Evolutionary conservation across 1,140 invertebrate species (phyloP).

Genomic region (Amphibalanus amphitrite): DNA sequence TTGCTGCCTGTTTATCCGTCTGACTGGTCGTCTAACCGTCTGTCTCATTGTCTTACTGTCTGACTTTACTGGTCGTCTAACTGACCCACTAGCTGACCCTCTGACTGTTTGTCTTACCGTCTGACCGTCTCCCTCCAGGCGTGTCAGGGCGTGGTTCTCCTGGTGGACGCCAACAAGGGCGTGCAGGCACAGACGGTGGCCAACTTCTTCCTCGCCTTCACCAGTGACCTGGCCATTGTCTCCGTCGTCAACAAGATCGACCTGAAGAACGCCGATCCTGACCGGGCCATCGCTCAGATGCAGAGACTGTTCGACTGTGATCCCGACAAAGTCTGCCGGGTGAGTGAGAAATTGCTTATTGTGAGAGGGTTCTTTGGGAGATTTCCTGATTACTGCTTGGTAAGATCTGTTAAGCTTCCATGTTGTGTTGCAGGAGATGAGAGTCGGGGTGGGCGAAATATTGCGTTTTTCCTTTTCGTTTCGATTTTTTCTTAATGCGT

Average conservation of each 20-base stretch:
- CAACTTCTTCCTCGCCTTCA: conserved; percentile 84
- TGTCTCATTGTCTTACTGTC: too few species aligned
- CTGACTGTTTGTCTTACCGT: neutral
- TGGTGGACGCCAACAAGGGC: conserved; percentile 88
- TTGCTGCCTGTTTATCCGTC: too few species aligned
- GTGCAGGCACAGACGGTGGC: conserved; percentile 96
- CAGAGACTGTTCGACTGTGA: conserved; percentile 69
- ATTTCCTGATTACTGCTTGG: too few species aligned
- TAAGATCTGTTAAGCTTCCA: too few species aligned
- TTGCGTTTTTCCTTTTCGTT: too few species aligned
- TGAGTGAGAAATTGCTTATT: too few species aligned
- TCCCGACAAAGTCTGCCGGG: conserved; percentile 29
- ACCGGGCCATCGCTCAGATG: conserved; percentile 57
- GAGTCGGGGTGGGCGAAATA: too few species aligned
- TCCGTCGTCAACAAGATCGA: conserved; percentile 96
- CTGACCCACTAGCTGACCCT: neutral
- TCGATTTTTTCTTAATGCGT: too few species aligned
- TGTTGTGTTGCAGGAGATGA: too few species aligned
- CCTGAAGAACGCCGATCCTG: conserved; percentile 72
- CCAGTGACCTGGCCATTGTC: conserved; percentile 59
- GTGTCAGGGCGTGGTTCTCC: conserved; percentile 83
- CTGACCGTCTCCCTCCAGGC: conserved; percentile 53
- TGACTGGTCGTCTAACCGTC: too few species aligned
- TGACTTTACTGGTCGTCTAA: neutral
- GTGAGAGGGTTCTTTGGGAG: too few species aligned